Conservation (phyloP, 2,797 vertebrate genomes). For the Chaunax sp. region DNA sequence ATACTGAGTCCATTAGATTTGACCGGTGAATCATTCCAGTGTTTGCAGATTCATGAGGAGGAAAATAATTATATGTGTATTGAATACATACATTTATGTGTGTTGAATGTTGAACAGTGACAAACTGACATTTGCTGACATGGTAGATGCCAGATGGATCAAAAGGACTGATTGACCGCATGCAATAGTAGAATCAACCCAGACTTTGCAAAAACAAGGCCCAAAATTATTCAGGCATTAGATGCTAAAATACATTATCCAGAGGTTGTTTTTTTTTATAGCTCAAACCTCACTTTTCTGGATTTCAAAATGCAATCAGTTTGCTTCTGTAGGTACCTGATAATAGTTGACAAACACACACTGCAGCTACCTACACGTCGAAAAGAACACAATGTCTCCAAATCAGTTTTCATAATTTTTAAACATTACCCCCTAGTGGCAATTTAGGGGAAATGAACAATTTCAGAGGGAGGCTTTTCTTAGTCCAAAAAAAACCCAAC, state of each 20-base stretch:
- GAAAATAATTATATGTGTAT: constrained; percentile 12
- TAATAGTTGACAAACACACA: not conserved
- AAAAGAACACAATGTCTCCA: constrained; percentile 72
- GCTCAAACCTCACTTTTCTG: constrained; percentile 23
- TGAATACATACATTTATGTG: constrained; percentile 6
- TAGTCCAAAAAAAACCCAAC: no score
- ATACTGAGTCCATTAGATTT: constrained; percentile 44
- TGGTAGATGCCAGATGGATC: constrained; percentile 2
- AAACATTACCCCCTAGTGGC: constrained; percentile 67
- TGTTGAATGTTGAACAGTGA: constrained; percentile 22
- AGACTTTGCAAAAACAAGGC: not conserved
- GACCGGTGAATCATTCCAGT: constrained; percentile 47
- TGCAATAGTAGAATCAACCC: not conserved
- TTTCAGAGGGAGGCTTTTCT: not conserved
- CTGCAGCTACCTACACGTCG: constrained; percentile 34
- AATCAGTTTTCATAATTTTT: constrained; percentile 32
- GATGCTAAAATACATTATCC: not conserved
- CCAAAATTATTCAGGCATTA: not conserved
- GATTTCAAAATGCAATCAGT: constrained; percentile 28
- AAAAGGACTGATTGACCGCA: not conserved
- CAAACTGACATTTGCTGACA: constrained; percentile 1
- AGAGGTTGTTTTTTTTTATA: constrained; percentile 21
- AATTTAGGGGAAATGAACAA: not conserved
- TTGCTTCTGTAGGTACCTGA: constrained; percentile 19
- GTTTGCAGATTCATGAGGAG: constrained; percentile 20